A percentile compares a stretch with the other conserved stretches of the same genome.
Conservation (phyloP, 2,888 invertebrate species). For the Ichneumon xanthorius region DNA sequence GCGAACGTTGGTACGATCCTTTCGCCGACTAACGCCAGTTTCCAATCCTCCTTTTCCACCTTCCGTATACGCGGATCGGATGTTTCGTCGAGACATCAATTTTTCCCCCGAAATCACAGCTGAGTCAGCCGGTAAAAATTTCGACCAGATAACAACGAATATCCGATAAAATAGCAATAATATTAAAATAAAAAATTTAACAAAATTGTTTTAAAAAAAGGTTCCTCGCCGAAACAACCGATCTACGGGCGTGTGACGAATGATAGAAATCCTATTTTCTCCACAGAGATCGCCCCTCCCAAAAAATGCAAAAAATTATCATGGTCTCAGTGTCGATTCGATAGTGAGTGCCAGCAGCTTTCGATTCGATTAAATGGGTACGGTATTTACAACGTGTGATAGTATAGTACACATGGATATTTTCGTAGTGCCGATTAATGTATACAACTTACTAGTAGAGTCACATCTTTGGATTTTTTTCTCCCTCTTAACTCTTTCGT, state of each 20-base stretch:
- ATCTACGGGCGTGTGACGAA: not conserved
- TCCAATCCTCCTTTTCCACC: not conserved
- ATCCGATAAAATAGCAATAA: not conserved
- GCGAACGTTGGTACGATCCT: not conserved
- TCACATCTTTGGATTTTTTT: conserved; percentile 60
- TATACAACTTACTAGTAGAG: conserved; percentile 73
- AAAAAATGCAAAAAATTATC: conserved; percentile 8
- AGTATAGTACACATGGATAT: conserved; percentile 72
- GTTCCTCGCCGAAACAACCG: not conserved
- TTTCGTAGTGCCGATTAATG: conserved; percentile 75
- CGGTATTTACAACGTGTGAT: conserved; percentile 78
- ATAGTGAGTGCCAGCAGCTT: conserved; percentile 36
- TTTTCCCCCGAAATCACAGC: not conserved
- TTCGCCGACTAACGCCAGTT: not conserved
- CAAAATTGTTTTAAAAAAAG: not conserved
- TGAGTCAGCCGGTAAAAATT: not conserved
- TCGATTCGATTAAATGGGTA: conserved; percentile 66
- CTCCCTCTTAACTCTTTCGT: conserved; percentile 29
- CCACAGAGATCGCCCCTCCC: conserved; percentile 3
- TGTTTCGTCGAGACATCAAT: conserved; percentile 13
- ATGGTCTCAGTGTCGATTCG: conserved; percentile 9
- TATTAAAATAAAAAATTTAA: not conserved
- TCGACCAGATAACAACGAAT: not conserved
- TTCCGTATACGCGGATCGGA: not conserved
- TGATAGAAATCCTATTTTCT: not conserved